Evolutionary conservation across 2,797 vertebrate genomes (phyloP), one percentile per base, ranked within the genome.

Genomic region (Melanotaenia parkinsoni): DNA sequence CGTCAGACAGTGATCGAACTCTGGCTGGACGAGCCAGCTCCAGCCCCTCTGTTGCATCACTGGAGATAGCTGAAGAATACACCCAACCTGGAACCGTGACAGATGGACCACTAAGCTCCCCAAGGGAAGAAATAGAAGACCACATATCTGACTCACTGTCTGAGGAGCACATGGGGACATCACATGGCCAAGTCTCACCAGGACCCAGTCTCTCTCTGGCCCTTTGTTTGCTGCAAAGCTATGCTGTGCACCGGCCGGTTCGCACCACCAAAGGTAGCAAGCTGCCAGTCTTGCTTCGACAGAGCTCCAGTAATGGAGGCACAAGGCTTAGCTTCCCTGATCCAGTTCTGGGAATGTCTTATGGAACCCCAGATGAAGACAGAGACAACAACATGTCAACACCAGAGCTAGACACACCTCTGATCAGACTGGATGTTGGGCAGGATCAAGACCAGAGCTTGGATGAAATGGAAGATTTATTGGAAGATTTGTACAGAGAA

Each of bases 401-500:
- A 20, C 83, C 92, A 64, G 95, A 95, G 70, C 81, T 76, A 20
- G 89, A 89, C 33, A 67, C 90, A 75, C 90, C 94, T 72, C 72
- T 91, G 80, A 93, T 91, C 70, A 93, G 84, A 57, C 76, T 95
- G 72, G 80, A 88, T 58, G 30, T 45, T 3, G 74, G 65, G 4
- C 70, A 89, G 22, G 67, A 86, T 59, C 69, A 43, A 1, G 74
- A 88, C 59, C 78, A 94, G 83, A 96, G 94, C 72, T 65, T 96
- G 67, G 79, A 90, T 35, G 95, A 96, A 5, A 86, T 97, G 50
- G 95, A 95, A 70, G 95, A 96, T 69, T 86, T 96, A 77, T 95
- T 96, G 91, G 93, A 97, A 45, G 97, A 97, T 82, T 86, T 96
- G 47, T 96, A 89, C 86, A 95, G 94, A 80, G 97, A 96, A 74